Conservation (phyloP, 2,113 vertebrate species). For the Numida meleagris region DNA sequence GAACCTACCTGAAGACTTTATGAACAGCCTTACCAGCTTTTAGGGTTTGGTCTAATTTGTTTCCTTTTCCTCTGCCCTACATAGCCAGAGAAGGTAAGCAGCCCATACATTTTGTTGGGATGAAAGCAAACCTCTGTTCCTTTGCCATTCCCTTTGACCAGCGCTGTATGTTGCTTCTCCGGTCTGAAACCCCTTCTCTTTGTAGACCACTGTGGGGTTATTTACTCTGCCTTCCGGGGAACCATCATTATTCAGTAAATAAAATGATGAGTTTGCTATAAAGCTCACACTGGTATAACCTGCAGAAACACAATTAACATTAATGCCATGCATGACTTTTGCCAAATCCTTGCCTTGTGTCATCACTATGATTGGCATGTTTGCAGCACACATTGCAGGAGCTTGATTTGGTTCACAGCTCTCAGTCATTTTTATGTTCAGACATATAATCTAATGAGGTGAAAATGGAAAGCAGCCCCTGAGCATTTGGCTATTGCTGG, state of each 20-base stretch:
- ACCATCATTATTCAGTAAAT: neutral
- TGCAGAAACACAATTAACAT: slow-evolving; percentile 23
- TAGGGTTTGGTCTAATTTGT: neutral
- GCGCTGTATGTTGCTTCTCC: neutral
- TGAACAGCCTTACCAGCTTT: neutral
- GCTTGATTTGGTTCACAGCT: slow-evolving; percentile 76
- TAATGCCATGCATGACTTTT: slow-evolving; percentile 43
- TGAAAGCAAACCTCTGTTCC: neutral
- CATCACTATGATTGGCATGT: slow-evolving; percentile 78
- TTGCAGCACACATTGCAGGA: slow-evolving; percentile 80
- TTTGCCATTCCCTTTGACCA: neutral
- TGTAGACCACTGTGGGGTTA: neutral
- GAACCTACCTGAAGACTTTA: neutral
- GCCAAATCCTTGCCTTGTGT: slow-evolving; percentile 68
- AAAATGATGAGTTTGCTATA: slow-evolving; percentile 18
- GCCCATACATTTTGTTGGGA: neutral
- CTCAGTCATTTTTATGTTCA: slow-evolving; percentile 69
- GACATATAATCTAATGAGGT: slow-evolving; percentile 74
- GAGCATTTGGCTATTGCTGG: slow-evolving; percentile 74
- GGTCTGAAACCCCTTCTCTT: neutral
- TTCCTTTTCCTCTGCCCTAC: neutral
- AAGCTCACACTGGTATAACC: neutral
- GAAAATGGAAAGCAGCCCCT: slow-evolving; percentile 73
- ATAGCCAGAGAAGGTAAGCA: neutral
- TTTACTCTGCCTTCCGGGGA: slow-evolving; percentile 28